Base-by-base conservation (phyloP, 2,797 vertebrate genomes). In the Phrynocephalus guinanensis region DNA sequence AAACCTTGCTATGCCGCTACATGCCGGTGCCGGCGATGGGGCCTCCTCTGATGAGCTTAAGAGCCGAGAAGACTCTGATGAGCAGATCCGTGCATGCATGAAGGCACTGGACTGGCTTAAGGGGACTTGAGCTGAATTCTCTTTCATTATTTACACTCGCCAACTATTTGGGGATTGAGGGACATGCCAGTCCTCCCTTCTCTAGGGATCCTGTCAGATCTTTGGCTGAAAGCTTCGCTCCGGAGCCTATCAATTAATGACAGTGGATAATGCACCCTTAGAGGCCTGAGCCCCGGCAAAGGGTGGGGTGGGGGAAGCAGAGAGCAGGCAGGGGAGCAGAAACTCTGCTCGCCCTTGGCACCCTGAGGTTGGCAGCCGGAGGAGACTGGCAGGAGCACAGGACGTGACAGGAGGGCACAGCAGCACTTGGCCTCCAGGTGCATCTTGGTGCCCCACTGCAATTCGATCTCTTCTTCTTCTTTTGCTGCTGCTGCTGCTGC, bases 241-340 rank as follows among this genome's bases (percentile, higher is more conserved):
- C 30, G 10, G 13, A 38, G 60, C 60, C 70, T 75, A 26, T 67
- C 81, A 75, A 84, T 79, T 75, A 90, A 86, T 22, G 81, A 68
- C 44, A 8, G 44, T 15, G 1, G 44, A 63, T 80, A 68, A 90
- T 48, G 88, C 18, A 10, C 13, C 30, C 0, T 38, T 66, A 33
- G 22, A 2, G 77, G 33, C 56, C 76, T 33, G 52, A 63, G 82
- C 20, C 8, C 5, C 6, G 9, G 30, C 7, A 7, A 16, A 20
- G n/a, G 6, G 30, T 2, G 16, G 2, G 5, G 67, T 0, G 28
- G 5, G 66, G 66, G 15, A n/a, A 28, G 1, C 15, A 33, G 50
- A 0, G 56, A 15, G 44, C 9, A 7, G 9, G 16, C 9, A 1
- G 8, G 9, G 30, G n/a, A 38, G 10, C 28, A 9, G 13, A 33